Percentiles rank a stretch among this genome's conserved stretches.
phyloP scores from a whole-genome alignment of 2,888 invertebrate genomes.

The Lamellibrachia columna region DNA sequence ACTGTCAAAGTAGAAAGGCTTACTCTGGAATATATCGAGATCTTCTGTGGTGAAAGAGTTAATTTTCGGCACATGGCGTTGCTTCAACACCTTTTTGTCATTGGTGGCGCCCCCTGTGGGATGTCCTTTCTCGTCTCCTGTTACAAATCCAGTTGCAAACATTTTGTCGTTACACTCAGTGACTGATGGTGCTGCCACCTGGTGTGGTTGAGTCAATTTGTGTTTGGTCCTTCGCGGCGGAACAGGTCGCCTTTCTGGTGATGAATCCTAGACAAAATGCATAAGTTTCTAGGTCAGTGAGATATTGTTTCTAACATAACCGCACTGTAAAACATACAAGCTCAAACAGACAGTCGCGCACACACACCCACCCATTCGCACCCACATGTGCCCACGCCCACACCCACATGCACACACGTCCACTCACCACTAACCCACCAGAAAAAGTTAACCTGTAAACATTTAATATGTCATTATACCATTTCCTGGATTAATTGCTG shows the following conservation, averaged over 20 bases:
- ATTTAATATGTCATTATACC: too few species aligned
- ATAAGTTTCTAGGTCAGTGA: not conserved
- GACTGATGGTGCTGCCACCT: not conserved
- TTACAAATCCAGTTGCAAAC: not conserved
- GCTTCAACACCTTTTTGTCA: not conserved
- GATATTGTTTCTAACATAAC: not conserved
- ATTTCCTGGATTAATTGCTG: too few species aligned
- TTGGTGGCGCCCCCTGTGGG: not conserved
- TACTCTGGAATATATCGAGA: not conserved
- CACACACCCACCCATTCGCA: not conserved
- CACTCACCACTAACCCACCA: too few species aligned
- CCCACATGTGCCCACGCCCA: too few species aligned
- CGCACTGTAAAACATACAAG: not conserved
- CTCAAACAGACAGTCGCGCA: too few species aligned
- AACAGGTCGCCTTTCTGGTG: not conserved
- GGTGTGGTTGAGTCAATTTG: not conserved
- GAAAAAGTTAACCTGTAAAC: too few species aligned
- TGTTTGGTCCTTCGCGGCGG: not conserved
- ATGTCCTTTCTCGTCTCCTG: not conserved
- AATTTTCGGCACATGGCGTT: not conserved
- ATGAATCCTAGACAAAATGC: not conserved
- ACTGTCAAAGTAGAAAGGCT: not conserved
- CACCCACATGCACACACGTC: too few species aligned
- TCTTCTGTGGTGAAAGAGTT: constrained; percentile 6
- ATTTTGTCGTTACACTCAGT: not conserved